A percentile compares a stretch with the other conserved stretches of the same genome.
Evolutionary conservation across 2,888 invertebrate species (phyloP).

Genomic region (Noctua janthina): DNA sequence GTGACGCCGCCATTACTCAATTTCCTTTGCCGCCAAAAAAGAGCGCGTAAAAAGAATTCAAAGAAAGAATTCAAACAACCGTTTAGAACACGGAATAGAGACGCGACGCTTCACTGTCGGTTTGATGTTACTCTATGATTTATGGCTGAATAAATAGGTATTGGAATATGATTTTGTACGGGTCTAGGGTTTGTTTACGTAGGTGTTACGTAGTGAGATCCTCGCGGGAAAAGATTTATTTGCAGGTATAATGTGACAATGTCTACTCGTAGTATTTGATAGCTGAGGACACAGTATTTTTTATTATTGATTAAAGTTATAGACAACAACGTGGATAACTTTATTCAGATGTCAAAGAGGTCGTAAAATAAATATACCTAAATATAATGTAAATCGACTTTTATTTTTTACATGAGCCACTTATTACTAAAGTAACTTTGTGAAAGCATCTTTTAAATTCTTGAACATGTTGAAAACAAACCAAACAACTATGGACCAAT

Average conservation of each 20-base stretch:
- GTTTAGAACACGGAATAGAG: slow-evolving; percentile 74
- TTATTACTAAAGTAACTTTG: neutral
- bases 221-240: neutral
- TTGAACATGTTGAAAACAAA: slow-evolving; percentile 11
- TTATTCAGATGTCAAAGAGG: neutral
- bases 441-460: neutral
- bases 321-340: neutral
- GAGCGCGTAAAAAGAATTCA: slow-evolving; percentile 81
- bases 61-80: slow-evolving; percentile 74
- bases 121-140: slow-evolving; percentile 67
- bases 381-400: neutral
- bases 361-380: neutral
- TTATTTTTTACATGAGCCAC: no score
- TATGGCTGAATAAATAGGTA: slow-evolving; percentile 64
- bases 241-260: neutral
- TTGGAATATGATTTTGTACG: slow-evolving; percentile 47
- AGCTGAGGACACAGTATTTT: neutral
- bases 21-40: slow-evolving; percentile 86
- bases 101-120: slow-evolving; percentile 64
- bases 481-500: slow-evolving; percentile 23
- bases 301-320: neutral
- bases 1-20: slow-evolving; percentile 89
- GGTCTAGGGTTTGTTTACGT: slow-evolving; percentile 28
- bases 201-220: neutral
- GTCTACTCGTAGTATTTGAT: neutral